Conservation (phyloP, 2,113 vertebrate genomes). For the Neopipo cinnamomea region DNA sequence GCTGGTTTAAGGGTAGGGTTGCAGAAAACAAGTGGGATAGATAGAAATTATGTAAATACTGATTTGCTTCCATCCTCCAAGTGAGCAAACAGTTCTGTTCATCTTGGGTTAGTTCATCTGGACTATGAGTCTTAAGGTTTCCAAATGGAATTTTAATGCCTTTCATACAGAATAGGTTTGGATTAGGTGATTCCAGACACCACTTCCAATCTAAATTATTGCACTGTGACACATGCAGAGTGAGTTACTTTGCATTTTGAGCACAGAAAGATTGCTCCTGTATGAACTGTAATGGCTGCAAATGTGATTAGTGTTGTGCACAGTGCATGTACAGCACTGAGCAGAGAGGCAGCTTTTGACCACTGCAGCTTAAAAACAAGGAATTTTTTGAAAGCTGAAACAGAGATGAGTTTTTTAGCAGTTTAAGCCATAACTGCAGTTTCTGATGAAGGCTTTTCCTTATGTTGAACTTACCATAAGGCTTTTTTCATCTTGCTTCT, state of each 20-base stretch:
- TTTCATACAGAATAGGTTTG: neutral
- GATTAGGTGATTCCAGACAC: neutral
- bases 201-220: neutral
- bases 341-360: neutral
- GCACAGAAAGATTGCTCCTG: neutral
- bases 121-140: neutral
- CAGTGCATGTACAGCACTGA: neutral
- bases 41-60: neutral
- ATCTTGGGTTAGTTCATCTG: too few species aligned
- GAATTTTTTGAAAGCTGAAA: neutral
- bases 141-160: neutral
- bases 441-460: neutral
- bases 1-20: neutral
- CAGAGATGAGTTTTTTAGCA: neutral
- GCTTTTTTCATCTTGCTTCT: neutral
- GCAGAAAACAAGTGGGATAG: neutral
- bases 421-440: neutral
- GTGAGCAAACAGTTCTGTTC: too few species aligned
- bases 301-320: neutral
- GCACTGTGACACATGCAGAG: rapidly evolving
- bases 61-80: neutral
- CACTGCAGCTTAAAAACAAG: neutral
- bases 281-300: neutral
- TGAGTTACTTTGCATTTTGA: neutral
- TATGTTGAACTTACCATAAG: neutral